Base-by-base conservation (phyloP, 2,113 vertebrate species). In the Ovibos moschatus region DNA sequence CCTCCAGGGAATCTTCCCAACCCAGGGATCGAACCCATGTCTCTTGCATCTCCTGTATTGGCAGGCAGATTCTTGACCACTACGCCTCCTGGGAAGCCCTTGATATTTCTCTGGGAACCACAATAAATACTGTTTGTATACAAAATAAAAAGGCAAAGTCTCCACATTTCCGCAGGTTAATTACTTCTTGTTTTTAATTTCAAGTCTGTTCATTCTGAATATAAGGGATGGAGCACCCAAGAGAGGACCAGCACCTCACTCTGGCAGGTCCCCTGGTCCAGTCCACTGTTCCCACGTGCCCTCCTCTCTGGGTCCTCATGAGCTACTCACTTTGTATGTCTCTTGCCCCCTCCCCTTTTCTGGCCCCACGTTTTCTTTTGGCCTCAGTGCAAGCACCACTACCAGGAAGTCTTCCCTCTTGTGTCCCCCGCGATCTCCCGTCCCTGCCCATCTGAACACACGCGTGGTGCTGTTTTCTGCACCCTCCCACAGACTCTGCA, bases 61-160 rank as follows among this genome's bases (percentile, higher is more conserved):
- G 71, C 71, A 76, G 40, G 12, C 40, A 43, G 36, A 43, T 43
- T 43, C 71, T 76, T 43, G 36, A 43, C 71, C 71, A 43, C 23
- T 76, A 36, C 6, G 36, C 36, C 21, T 43, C 36, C 23, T 76
- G 36, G 36, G 71, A 27, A 76, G 40, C 23, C 67, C n/a, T 89
- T 51, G 8, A 55, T 87, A 51, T 89, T 95, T 86, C 84, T 95
- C 91, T 71, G 7, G 58, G 86, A 79, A 87, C 25, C 55, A 21
- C 47, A 45, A 89, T 53, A 76, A 30, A 62, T 55, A 53, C n/a
- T 11, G 6, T 74, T 81, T 57, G 76, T 58, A 36, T 86, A 19
- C n/a, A 50, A n/a, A 91, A 83, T 60, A 43, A 92, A 47, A 91
- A 30, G 95, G 60, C 8, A 90, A 27, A 71, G 43, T 43, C 36